Base-by-base conservation (phyloP, 1,140 invertebrate genomes). In the Camponotus vicinus region DNA sequence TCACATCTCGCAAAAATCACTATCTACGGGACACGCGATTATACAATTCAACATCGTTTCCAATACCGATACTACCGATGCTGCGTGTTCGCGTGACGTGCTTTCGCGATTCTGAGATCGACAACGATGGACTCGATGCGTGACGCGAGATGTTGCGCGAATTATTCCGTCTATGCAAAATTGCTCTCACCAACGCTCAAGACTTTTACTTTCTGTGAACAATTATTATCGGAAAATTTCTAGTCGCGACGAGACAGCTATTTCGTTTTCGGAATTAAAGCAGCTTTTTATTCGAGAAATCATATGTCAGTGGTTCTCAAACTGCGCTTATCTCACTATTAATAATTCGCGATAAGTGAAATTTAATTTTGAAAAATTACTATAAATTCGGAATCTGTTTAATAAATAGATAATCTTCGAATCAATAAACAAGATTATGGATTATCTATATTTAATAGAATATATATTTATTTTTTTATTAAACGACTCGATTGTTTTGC, bases 21-120 rank as follows among this genome's bases (percentile, higher is more conserved):
- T 89, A 88, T 40, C 88, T 89, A 86, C 55, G 66, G 40, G 40
- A 73, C 79, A 77, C 64, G 78, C 64, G 78, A 78, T 86, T 15
- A 73, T 64, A 42, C 45, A 37, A 85, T 66, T 85, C 27, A 77
- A 73, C 27, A 61, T 18, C 45, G 40, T 21, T 83, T 40, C n/a
- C 45, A 55, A 79, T 69, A 64, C 63, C 77, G 77, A 40, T 55
- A 55, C 45, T 45, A 45, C 27, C 27, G 34, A 69, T 69, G 45
- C 49, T 42, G 63, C 45, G 77, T 32, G 27, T 49, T 66, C 55
- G 63, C 8, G 13, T 11, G 5, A 5, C 34, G 57, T 34, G 15
- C 11, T 63, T 13, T 42, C 75, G 75, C 42, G 76, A 37, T 18
- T 64, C 18, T 13, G 45, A 49, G 45, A 49, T 15, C 40, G 42